Evolutionary conservation across 2,797 vertebrate genomes (phyloP).

Genomic region (Tapirus indicus): DNA sequence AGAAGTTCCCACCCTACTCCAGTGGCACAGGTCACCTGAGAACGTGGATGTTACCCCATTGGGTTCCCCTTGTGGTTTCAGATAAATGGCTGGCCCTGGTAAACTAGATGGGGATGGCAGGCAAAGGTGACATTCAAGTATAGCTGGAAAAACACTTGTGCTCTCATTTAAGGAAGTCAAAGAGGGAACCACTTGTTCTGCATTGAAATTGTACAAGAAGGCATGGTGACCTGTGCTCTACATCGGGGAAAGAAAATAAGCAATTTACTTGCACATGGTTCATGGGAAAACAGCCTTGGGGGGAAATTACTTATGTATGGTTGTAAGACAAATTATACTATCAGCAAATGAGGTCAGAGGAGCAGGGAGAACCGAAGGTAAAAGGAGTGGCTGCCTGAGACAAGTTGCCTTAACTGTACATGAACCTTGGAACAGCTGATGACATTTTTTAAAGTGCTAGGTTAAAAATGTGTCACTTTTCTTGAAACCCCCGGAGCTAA

Average conservation of each 20-base stretch:
- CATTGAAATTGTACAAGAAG: constrained; percentile 78
- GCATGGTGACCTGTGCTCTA: constrained; percentile 80
- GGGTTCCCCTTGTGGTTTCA: background rate
- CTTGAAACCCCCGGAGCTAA: constrained; percentile 57
- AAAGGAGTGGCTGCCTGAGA: constrained; percentile 77
- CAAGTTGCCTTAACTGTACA: constrained; percentile 76
- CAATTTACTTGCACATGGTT: constrained; percentile 86
- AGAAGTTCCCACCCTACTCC: background rate
- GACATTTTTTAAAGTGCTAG: constrained; percentile 48
- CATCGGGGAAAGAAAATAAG: constrained; percentile 80
- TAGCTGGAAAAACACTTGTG: constrained; percentile 56
- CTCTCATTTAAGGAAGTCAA: constrained; percentile 73
- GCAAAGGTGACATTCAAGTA: constrained; percentile 81
- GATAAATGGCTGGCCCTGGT: background rate
- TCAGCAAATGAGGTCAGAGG: constrained; percentile 88
- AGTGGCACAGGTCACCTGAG: background rate
- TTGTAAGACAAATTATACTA: constrained; percentile 90
- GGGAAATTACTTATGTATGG: constrained; percentile 87
- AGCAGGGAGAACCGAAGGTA: constrained; percentile 77
- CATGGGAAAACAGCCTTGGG: constrained; percentile 87
- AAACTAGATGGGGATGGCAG: background rate
- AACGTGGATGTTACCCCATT: background rate
- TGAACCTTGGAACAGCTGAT: constrained; percentile 79
- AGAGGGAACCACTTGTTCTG: constrained; percentile 68
- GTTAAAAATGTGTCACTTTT: constrained; percentile 61